Percentiles rank a stretch among this genome's conserved stretches.
Conservation (phyloP, 2,797 vertebrate genomes). For the Sebastes itinus region DNA sequence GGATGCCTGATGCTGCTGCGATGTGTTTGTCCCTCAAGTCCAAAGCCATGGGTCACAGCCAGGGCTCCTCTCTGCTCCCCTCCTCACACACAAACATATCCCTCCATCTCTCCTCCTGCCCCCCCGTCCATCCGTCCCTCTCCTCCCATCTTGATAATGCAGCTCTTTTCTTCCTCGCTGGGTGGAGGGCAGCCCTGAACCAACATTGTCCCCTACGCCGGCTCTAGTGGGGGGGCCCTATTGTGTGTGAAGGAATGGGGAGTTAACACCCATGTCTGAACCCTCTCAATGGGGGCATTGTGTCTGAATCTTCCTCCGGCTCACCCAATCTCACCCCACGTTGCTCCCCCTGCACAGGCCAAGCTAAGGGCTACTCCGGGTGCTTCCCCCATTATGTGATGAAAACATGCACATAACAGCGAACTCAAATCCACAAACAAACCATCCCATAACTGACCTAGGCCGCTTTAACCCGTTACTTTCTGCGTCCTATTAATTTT, state of each 20-base stretch:
- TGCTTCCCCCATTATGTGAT: conserved; percentile 44
- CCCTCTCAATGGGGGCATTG: conserved; percentile 84
- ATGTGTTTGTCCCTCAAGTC: conserved; percentile 70
- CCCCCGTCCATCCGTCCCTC: conserved; percentile 21
- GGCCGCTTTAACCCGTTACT: conserved; percentile 16
- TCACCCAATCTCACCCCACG: conserved; percentile 69
- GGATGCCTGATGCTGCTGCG: neutral
- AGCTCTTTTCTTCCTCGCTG: conserved; percentile 76
- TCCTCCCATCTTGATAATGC: conserved; percentile 73
- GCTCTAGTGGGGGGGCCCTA: conserved; percentile 78
- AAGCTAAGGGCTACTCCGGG: conserved; percentile 40
- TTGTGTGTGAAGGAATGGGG: conserved; percentile 84
- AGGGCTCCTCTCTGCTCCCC: conserved; percentile 30
- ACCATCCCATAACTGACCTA: conserved; percentile 27
- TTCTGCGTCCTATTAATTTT: conserved; percentile 49
- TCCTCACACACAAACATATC: conserved; percentile 63
- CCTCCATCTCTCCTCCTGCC: conserved; percentile 52
- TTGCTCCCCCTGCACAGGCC: conserved; percentile 42
- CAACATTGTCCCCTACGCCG: conserved; percentile 81
- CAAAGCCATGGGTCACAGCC: conserved; percentile 75
- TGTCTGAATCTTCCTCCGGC: conserved; percentile 82
- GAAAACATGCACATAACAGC: conserved; percentile 53
- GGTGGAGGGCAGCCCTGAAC: conserved; percentile 77
- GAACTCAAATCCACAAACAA: conserved; percentile 50
- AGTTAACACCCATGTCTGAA: conserved; percentile 83